Evolutionary conservation across 2,888 invertebrate genomes (phyloP), one percentile per base, ranked within the genome.

Genomic region (Plebejus anna): DNA sequence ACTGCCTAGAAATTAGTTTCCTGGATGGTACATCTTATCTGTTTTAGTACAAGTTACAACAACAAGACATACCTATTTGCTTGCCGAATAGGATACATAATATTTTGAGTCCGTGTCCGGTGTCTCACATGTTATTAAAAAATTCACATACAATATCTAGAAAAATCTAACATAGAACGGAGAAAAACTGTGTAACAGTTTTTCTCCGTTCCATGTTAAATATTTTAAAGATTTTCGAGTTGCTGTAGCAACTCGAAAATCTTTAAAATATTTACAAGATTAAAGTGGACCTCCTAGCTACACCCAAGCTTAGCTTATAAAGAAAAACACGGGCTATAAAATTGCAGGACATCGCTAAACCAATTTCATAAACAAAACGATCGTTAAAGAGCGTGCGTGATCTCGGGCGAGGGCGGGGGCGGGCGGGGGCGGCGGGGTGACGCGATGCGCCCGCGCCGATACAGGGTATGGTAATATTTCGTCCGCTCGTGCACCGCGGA

Each of bases 381-480:
- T 55, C 57, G 22, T 7, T 51, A 51, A 51, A 42, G 51, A 57
- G 57, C 75, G 75, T 75, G 75, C 75, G 75, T 57, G 75, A 75
- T 66, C 66, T 32, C 66, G 75, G 75, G 57, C 55, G 57, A 36
- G 36, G 55, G 75, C 11, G 13, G 11, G 13, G 51, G 55, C 55
- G 75, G 55, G 55, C 55, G 61, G 77, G 78, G 80, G 81, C 80
- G 57, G 61, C 78, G 77, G 77, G 77, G 77, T 77, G 79, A 78
- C 80, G 81, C 80, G 66, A 66, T 66, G 66, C 66, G 66, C 66
- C 66, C 81, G 80, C 78, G 77, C 79, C 82, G 85, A 83, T 84
- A 82, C 82, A 82, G 82, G 82, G 88, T 90, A 90, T 90, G 91
- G 90, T 90, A 90, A 91, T 90, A 89, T 89, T 88, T 87, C 85